These are phyloP conservation scores for Torymus texanus DNA, from an alignment of 2,888 invertebrate species.

Conservation along the genomic window DNA sequence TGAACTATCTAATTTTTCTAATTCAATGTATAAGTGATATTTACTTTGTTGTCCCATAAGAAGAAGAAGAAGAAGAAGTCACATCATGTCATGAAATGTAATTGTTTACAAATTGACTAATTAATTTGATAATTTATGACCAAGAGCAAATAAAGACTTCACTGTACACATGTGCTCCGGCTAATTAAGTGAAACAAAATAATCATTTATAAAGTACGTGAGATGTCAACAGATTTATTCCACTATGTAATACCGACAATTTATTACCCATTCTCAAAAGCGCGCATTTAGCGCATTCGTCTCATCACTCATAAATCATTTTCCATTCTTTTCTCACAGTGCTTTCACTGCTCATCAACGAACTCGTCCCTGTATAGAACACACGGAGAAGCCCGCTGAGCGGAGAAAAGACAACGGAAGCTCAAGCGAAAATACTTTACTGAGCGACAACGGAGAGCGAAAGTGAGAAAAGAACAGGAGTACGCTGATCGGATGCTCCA, in stretches of 20 bases:
- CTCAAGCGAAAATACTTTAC: not conserved
- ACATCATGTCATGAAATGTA: too few species aligned
- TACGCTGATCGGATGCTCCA: conserved; percentile 23
- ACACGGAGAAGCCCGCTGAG: not conserved
- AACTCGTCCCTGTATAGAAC: conserved; percentile 1
- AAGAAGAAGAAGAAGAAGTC: too few species aligned
- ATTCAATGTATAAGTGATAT: too few species aligned
- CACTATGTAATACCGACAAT: not conserved
- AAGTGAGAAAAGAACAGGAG: conserved; percentile 16
- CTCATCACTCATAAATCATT: conserved; percentile 11
- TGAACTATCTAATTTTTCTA: too few species aligned
- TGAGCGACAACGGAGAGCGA: conserved; percentile 8
- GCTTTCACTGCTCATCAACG: conserved; percentile 23
- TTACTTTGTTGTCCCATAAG: too few species aligned
- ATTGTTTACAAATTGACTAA: too few species aligned
- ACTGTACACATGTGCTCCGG: too few species aligned
- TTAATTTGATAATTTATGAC: too few species aligned
- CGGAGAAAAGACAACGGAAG: not conserved
- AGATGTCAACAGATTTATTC: not conserved
- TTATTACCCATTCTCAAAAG: not conserved
- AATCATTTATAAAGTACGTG: not conserved
- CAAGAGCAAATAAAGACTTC: too few species aligned
- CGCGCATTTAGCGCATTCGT: conserved; percentile 7
- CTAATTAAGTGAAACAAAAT: too few species aligned
- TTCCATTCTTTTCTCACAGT: not conserved